Percentiles rank a stretch among this genome's conserved stretches.
phyloP scores from a whole-genome alignment of 1,140 invertebrate species.

The Teleopsis dalmanni region DNA sequence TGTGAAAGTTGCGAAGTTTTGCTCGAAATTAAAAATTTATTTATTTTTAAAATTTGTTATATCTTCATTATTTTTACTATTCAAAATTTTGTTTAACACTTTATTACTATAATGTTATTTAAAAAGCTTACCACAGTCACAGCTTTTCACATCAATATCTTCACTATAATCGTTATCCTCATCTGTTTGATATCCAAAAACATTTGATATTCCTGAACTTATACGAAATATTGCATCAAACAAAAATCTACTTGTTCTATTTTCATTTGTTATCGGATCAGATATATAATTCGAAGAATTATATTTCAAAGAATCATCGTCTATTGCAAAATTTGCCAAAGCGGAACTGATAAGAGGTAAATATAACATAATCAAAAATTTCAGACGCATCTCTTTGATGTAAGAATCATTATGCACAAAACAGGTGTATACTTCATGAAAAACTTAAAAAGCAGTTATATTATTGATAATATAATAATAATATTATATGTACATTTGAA shows the following conservation, averaged over 20 bases:
- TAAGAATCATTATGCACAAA: too few species aligned
- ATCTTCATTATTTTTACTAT: background rate
- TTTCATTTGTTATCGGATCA: slow-evolving; percentile 9
- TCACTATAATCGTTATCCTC: slow-evolving; percentile 45
- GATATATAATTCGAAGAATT: too few species aligned
- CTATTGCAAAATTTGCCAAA: too few species aligned
- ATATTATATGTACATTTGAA: too few species aligned
- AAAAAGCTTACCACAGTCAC: slow-evolving; percentile 53
- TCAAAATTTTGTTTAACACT: background rate
- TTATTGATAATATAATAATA: too few species aligned
- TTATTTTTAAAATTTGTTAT: background rate
- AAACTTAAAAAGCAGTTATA: too few species aligned
- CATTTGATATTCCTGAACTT: slow-evolving; percentile 42
- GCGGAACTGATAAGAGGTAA: too few species aligned
- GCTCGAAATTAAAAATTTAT: background rate
- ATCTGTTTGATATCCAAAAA: slow-evolving; percentile 46
- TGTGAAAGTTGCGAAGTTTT: background rate
- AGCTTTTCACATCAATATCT: slow-evolving; percentile 48
- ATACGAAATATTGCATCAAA: slow-evolving; percentile 59
- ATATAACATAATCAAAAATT: too few species aligned
- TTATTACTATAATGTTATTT: background rate
- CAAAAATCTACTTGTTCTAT: slow-evolving; percentile 50
- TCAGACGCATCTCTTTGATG: too few species aligned
- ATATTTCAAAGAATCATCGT: too few species aligned
- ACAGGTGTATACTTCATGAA: too few species aligned